Percentiles rank a stretch among this genome's conserved stretches.
Conservation (phyloP, 23 tunicate species). For the Botrylloides violaceus region DNA sequence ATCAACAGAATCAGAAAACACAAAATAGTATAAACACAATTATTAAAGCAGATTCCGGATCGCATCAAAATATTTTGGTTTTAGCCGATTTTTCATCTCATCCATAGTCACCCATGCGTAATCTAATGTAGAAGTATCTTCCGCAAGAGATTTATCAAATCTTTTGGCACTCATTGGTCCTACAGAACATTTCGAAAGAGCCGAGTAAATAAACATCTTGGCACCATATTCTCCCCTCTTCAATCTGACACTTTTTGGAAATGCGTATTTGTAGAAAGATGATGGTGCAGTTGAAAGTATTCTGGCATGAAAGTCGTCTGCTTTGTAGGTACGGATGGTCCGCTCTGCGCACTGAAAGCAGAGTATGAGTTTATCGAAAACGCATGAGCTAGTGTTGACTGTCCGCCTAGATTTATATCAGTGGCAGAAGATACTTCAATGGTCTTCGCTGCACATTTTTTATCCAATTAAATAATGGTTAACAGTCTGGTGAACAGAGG, state of each 20-base stretch:
- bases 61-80: constrained; percentile 65
- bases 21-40: neutral
- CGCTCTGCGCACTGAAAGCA: constrained; percentile 57
- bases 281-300: constrained; percentile 80
- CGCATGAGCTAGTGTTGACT: no score
- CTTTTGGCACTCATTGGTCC: neutral
- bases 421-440: no score
- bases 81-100: constrained; percentile 45
- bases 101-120: constrained; percentile 75
- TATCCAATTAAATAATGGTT: no score
- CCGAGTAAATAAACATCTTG: constrained; percentile 66
- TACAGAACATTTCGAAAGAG: constrained; percentile 25
- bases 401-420: no score
- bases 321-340: constrained; percentile 25
- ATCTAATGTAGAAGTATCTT: constrained; percentile 19
- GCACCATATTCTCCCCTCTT: constrained; percentile 36
- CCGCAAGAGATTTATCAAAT: neutral
- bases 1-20: no score
- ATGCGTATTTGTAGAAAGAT: constrained; percentile 73
- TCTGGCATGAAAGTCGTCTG: neutral
- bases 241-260: constrained; percentile 63
- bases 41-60: constrained; percentile 27
- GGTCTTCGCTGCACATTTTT: no score
- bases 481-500: no score
- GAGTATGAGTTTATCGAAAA: no score